Evolutionary conservation across 2,797 vertebrate species (phyloP).

Genomic region (Caiman crocodilus): DNA sequence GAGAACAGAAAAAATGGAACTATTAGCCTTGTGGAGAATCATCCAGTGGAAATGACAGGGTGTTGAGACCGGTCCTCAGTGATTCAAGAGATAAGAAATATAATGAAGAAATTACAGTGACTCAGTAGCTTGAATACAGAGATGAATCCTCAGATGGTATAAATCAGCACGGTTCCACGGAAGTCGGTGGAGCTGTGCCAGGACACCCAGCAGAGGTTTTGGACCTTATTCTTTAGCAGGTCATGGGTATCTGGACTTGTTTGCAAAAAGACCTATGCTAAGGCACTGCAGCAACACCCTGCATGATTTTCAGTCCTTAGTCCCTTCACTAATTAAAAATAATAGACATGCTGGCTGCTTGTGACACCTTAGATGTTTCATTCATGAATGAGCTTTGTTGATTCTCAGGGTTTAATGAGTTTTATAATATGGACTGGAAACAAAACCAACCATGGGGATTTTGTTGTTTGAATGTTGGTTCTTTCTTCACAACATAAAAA

Average conservation of each 20-base stretch:
- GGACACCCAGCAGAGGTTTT: background rate
- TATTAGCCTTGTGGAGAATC: background rate
- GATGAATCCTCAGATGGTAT: background rate
- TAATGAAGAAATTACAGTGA: background rate
- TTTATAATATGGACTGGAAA: background rate
- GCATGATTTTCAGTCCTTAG: background rate
- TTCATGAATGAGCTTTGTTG: background rate
- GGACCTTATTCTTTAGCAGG: background rate
- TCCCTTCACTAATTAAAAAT: slow-evolving; percentile 45
- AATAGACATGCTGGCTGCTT: slow-evolving; percentile 16
- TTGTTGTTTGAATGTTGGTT: background rate
- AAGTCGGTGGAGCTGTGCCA: background rate
- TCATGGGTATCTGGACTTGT: background rate
- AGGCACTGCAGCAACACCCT: background rate
- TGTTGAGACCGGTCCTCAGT: background rate
- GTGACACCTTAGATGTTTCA: background rate
- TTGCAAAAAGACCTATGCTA: background rate
- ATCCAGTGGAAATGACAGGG: background rate
- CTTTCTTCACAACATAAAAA: background rate
- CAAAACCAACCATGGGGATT: background rate
- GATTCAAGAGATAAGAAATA: background rate
- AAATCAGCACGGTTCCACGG: background rate
- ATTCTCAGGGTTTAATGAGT: background rate
- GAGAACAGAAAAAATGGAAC: background rate
- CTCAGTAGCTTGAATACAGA: background rate